Evolutionary conservation across 2,888 invertebrate species (phyloP).

Genomic region (Eupelmus urozonus): DNA sequence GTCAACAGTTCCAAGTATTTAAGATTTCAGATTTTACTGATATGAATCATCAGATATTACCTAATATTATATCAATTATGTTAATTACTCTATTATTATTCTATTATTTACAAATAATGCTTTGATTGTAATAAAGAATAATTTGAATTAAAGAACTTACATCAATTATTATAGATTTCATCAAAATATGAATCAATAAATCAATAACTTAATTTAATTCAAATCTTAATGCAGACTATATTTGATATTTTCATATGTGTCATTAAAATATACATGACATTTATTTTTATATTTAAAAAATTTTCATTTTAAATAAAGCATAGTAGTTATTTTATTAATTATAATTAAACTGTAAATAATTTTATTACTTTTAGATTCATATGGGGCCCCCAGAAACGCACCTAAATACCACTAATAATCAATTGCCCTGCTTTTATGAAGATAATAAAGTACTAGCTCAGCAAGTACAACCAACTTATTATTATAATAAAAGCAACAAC

Average conservation of each 20-base stretch:
- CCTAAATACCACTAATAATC: slow-evolving; percentile 28
- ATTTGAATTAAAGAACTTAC: not conserved
- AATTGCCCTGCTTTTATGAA: slow-evolving; percentile 58
- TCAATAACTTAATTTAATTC: not conserved
- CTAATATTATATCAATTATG: too few species aligned
- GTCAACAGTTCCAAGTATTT: not conserved
- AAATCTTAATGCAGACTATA: too few species aligned
- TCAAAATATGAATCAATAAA: not conserved
- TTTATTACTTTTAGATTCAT: slow-evolving; percentile 23
- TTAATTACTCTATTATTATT: too few species aligned
- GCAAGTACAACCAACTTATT: slow-evolving; percentile 41
- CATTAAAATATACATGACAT: not conserved
- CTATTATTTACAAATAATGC: too few species aligned
- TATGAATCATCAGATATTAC: too few species aligned
- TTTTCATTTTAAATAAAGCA: not conserved
- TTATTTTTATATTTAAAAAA: not conserved
- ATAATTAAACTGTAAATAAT: not conserved
- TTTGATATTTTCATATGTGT: not conserved
- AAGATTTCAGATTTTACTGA: too few species aligned
- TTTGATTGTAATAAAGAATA: too few species aligned
- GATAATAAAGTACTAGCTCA: slow-evolving; percentile 53
- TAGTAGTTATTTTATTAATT: not conserved
- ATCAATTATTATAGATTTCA: not conserved
- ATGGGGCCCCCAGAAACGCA: slow-evolving; percentile 1
- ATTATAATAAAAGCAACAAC: slow-evolving; percentile 56